Percentiles rank a stretch among this genome's conserved stretches.
phyloP scores from a whole-genome alignment of 92 coral and sea anemone genomes.

The Anthopleura xanthogrammica region DNA sequence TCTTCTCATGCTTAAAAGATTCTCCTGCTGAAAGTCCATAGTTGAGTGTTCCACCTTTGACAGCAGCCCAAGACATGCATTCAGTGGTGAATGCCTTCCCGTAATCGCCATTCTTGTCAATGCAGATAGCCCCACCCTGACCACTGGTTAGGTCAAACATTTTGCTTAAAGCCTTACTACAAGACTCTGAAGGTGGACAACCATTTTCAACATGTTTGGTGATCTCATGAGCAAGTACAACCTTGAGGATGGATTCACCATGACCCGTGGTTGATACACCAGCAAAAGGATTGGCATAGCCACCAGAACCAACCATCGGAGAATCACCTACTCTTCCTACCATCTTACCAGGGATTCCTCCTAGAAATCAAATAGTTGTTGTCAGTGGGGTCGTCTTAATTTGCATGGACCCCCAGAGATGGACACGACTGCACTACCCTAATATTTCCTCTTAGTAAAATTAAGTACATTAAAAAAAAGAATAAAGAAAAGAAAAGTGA shows the following conservation, averaged over 20 bases:
- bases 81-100: constrained; percentile 71
- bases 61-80: constrained; percentile 84
- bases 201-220: constrained; percentile 71
- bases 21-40: constrained; percentile 70
- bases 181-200: constrained; percentile 45
- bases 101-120: constrained; percentile 63
- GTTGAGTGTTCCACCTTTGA: constrained; percentile 57
- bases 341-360: constrained; percentile 72
- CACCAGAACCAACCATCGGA: constrained; percentile 86
- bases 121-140: constrained; percentile 79
- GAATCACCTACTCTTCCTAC: constrained; percentile 91
- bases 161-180: constrained; percentile 51
- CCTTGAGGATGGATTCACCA: constrained; percentile 86
- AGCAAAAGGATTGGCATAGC: constrained; percentile 72
- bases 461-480: no score
- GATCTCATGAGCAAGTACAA: constrained; percentile 81
- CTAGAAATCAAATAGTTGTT: constrained; percentile 29
- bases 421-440: no score
- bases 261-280: constrained; percentile 87
- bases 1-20: constrained; percentile 17
- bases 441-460: no score
- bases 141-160: constrained; percentile 56
- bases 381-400: no score
- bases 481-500: no score
- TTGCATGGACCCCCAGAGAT: no score